phyloP scores from a whole-genome alignment of 1,140 invertebrate species.

The Chrysopa pallens region DNA sequence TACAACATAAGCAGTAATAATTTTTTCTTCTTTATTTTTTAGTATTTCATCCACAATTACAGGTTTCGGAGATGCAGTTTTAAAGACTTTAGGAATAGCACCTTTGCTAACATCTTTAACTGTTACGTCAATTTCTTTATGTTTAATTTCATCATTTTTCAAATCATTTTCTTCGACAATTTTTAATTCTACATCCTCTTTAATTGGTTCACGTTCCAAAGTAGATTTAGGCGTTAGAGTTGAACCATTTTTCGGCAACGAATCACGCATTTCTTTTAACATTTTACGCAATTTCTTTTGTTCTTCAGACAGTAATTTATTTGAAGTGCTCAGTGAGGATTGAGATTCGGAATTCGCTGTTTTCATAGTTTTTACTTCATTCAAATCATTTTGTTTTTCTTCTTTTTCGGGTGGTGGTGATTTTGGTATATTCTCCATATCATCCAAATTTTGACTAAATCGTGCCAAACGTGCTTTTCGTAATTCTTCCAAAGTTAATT shows the following conservation, averaged over 20 bases:
- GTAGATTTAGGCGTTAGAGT: constrained; percentile 16
- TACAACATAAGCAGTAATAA: constrained; percentile 12
- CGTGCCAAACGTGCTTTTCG: constrained; percentile 19
- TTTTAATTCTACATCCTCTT: constrained; percentile 1
- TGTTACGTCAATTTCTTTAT: constrained; percentile 6
- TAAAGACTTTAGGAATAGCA: background rate
- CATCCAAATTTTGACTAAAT: constrained; percentile 10
- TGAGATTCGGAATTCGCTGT: constrained; percentile 2
- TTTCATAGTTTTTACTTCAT: constrained; percentile 6
- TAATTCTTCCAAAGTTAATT: constrained; percentile 16
- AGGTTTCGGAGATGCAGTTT: background rate
- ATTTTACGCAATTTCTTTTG: constrained; percentile 35
- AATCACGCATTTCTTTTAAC: constrained; percentile 46
- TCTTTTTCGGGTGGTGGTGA: background rate
- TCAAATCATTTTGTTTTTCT: background rate
- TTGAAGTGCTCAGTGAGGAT: constrained; percentile 6
- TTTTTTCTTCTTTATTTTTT: constrained; percentile 10
- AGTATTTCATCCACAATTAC: background rate
- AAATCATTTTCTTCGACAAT: background rate
- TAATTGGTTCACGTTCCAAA: constrained; percentile 6
- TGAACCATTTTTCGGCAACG: constrained; percentile 24
- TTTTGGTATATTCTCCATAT: background rate
- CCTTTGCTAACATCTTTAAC: background rate
- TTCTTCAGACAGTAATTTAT: constrained; percentile 25
- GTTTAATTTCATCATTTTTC: background rate